Base-by-base conservation (phyloP, 2,113 vertebrate genomes). In the Coregonus clupeaformis region DNA sequence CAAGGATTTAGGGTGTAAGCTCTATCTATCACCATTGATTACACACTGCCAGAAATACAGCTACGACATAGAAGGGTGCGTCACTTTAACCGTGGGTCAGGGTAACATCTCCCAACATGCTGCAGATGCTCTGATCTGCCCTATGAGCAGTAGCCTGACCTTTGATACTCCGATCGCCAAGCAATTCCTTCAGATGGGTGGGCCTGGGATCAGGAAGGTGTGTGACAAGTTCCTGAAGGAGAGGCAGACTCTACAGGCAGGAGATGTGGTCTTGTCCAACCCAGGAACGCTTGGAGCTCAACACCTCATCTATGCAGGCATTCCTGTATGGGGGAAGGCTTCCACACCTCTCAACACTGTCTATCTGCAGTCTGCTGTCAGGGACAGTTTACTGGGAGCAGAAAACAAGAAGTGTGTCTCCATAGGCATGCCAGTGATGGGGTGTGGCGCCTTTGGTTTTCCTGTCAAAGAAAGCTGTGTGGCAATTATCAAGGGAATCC, bases 61-160 rank as follows among this genome's bases (percentile, higher is more conserved):
- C 27, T 68, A 84, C 47, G 74, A 76, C 64, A 68, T 81, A 57
- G 67, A 12, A 12, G 36, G 36, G 14, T 5, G 1, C 9, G 25
- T 78, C 32, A 80, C 78, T n/a, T 71, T 83, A 14, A 78, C 32
- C 5, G 66, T 85, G n/a, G 6, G 25, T 25, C 71, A 81, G 29
- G 80, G 74, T 5, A 57, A 80, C 20, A 18, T 85, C 69, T 69
- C 79, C 18, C 20, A 73, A 24, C 71, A 78, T 4, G 52, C 60
- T 11, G 80, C 68, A n/a, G 83, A 85, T 52, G 78, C 77, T 36
- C 45, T 86, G 16, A 22, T 80, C 45, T 86, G 78, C 13, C 84
- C 80, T 13, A 29, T 87, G 74, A 60, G 16, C 24, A 76, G 65
- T 13, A 47, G 81, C 22, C 49, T 52, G 49, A 3, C 25, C 11